phyloP scores from a whole-genome alignment of 1,140 invertebrate species.

The Brachionus calyciflorus region DNA sequence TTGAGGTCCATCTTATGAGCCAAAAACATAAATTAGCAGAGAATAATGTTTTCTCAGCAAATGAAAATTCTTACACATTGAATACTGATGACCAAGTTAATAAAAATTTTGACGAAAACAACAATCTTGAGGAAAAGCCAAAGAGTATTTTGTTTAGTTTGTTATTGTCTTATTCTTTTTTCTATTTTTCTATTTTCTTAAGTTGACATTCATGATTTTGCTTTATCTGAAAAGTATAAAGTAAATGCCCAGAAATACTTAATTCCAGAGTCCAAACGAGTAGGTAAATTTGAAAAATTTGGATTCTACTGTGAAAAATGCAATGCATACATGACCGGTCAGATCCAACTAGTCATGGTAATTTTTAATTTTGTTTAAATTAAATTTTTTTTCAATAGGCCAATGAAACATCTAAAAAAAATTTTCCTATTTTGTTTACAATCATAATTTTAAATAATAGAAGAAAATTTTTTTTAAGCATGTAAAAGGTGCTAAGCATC shows the following conservation, averaged over 20 bases:
- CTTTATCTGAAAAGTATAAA: neutral
- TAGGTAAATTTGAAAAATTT: slow-evolving; percentile 45
- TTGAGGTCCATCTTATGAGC: slow-evolving; percentile 41
- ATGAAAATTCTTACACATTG: neutral
- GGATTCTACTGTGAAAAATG: slow-evolving; percentile 42
- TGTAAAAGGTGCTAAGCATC: slow-evolving; percentile 40
- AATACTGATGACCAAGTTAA: neutral
- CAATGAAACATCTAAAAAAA: too few relatives aligned
- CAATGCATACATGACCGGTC: slow-evolving; percentile 44
- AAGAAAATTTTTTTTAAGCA: slow-evolving; percentile 14
- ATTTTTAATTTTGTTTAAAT: neutral
- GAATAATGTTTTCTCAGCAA: neutral
- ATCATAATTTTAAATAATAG: neutral
- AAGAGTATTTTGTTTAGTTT: neutral
- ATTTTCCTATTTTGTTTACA: too few relatives aligned
- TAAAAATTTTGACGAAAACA: neutral
- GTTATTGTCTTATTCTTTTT: neutral
- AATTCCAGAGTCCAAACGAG: slow-evolving; percentile 23
- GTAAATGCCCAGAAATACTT: slow-evolving; percentile 23
- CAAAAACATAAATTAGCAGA: slow-evolving; percentile 34
- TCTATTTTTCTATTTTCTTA: neutral
- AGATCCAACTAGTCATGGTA: slow-evolving; percentile 46
- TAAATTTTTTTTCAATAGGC: too few relatives aligned
- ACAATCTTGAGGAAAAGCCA: neutral
- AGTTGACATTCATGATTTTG: slow-evolving; percentile 32